Conservation (phyloP, 92 coral and sea anemone genomes). For the Porites divaricata region DNA sequence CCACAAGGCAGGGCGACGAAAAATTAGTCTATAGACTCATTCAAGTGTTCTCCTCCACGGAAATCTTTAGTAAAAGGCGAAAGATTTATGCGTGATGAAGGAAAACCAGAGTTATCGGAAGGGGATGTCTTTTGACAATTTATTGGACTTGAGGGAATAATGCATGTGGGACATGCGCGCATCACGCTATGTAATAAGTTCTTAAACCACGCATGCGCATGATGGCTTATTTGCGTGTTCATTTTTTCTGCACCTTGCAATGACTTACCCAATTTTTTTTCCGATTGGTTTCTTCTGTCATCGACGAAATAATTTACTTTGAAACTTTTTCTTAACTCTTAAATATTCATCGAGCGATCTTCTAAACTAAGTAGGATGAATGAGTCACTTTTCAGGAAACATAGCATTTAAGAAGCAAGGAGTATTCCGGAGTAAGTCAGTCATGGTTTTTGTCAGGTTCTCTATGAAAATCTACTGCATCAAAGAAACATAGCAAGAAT, state of each 20-base stretch:
- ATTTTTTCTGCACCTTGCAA: no score
- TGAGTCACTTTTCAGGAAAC: no score
- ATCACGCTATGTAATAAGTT: neutral
- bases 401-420: no score
- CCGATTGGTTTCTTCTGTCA: neutral
- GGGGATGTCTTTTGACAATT: fast-evolving
- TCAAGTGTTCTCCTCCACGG: constrained; percentile 94
- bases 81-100: constrained; percentile 86
- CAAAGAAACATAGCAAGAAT: no score
- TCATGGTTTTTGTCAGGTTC: no score
- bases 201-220: constrained; percentile 25
- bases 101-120: constrained; percentile 78
- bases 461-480: no score
- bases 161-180: constrained; percentile 26
- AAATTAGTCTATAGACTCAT: constrained; percentile 98
- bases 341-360: no score
- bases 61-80: constrained; percentile 94
- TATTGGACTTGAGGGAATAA: neutral
- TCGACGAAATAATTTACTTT: neutral
- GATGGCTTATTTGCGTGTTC: no score
- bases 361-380: no score
- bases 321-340: no score
- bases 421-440: no score
- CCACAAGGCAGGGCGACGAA: constrained; percentile 94
- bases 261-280: neutral